Evolutionary conservation across 2,888 invertebrate species (phyloP).

Genomic region (Alentia gelatinosa): DNA sequence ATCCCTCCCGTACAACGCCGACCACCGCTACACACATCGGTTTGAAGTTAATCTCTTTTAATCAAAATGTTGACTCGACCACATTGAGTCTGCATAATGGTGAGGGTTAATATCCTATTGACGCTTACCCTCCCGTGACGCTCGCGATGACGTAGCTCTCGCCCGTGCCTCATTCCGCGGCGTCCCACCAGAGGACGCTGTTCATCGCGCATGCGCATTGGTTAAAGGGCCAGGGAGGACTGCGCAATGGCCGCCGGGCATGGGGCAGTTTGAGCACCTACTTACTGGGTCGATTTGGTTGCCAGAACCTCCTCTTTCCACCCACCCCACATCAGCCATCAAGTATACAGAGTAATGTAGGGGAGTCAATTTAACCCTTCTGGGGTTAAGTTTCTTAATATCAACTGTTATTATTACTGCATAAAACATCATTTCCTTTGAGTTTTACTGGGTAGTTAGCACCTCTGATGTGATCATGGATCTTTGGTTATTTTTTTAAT

Average conservation of each 20-base stretch:
- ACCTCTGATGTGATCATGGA: no score
- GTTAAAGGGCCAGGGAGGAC: not conserved
- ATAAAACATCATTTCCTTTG: no score
- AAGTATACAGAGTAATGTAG: not conserved
- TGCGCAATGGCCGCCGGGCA: not conserved
- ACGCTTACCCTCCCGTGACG: not conserved
- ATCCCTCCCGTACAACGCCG: not conserved
- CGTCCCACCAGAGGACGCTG: conserved; percentile 12
- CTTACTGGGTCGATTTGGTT: conserved; percentile 27
- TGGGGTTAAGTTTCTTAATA: no score
- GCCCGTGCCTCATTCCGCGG: not conserved
- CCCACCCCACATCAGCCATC: not conserved
- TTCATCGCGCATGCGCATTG: not conserved
- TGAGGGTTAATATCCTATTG: conserved; percentile 10
- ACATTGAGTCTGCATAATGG: not conserved
- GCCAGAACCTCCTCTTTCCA: not conserved
- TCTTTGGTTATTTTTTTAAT: no score
- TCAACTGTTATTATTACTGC: no score
- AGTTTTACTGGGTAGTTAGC: no score
- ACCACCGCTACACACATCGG: not conserved
- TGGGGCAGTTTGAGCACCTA: conserved; percentile 13
- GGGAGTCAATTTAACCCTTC: conserved; percentile 38
- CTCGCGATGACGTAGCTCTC: conserved; percentile 31
- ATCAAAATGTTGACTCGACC: conserved; percentile 37
- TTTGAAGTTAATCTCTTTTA: conserved; percentile 35